Evolutionary conservation across 2,797 vertebrate species (phyloP), one percentile per base, ranked within the genome.

Genomic region (Gymnothorax reevesii): DNA sequence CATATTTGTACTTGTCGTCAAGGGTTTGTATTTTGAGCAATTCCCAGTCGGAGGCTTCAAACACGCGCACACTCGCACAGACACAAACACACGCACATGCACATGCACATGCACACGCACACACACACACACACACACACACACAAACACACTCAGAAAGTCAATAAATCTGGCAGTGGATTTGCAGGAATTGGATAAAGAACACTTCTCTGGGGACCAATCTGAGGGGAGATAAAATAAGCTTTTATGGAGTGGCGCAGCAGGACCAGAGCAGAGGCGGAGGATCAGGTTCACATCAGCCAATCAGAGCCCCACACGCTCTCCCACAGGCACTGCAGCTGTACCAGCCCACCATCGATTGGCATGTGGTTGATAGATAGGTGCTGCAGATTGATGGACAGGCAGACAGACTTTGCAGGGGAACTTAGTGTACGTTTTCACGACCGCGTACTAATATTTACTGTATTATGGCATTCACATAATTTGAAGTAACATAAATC

Each of bases 1-100:
- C 3, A 25, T 25, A 9, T 71, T 71, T 71, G 25, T 9, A 25
- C 25, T 71, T 71, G 2, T 71, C 27, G 12, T 6, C 15, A 75
- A 75, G 49, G 71, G 33, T 75, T 5, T 33, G 13, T 3, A 75
- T 15, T 75, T 75, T 75, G 71, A 49, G 71, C 15, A 42, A 49
- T 75, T 75, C 71, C 27, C 5, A 75, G 94, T 89, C 92, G 84
- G 12, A 25, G 2, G 4, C 27, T 27, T 13, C 33, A 77, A 7
- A 6, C 12, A 13, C 27, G 0, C 15, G 3, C 27, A 2, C 71
- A 33, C n/a, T n/a, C n/a, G 85, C 59, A 71, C 69, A 8, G 3
- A 71, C 69, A 33, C 33, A 77, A 5, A 5, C 10, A 13, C 27
- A 1, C 13, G 3, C 25, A 1, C 71, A 33, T 10, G 4, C 71